Evolutionary conservation across 2,888 invertebrate species (phyloP), one percentile per base, ranked within the genome.

Genomic region (Drosophila vallismaia): DNA sequence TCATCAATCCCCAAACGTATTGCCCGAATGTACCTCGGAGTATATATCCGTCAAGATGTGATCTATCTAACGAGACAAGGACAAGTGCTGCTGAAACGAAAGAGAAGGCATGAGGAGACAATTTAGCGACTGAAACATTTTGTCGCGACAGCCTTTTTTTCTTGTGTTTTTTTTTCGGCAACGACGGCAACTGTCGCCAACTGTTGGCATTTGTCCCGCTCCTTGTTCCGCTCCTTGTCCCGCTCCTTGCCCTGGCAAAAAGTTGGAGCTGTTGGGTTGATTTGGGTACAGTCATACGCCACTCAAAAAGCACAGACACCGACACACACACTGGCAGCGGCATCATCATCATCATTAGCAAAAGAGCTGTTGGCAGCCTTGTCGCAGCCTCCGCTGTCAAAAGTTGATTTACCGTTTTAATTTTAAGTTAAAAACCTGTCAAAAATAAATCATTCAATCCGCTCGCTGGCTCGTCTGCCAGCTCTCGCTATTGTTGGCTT

Each of bases 341-440:
- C 87, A 82, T 88, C 86, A 85, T 82, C 87, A 79, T 82, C 87
- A 82, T 88, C 86, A 70, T 70, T 70, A 70, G 72, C 48, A 53
- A 87, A 84, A 82, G 77, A 87, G 82, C 55, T 74, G 68, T 75
- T 87, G 86, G 86, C 88, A 70, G 79, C 74, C 36, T 78, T 83
- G 80, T 79, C 79, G 83, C 83, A 77, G 78, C 79, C 77, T 87
- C 86, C 64, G 86, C 88, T 85, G 88, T 82, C 88, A 83, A 83
- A 88, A 89, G 77, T 89, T 90, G 90, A 89, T 90, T 89, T 90
- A 90, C 88, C 76, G 90, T 88, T 90, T 89, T 90, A 89, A 89
- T 90, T 89, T 89, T 89, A 90, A 90, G 89, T 90, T 89, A 88
- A 90, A 90, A 89, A 89, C 81, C 88, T 90, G 89, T 90, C 89